These are phyloP conservation scores for Villa cingulata DNA, from an alignment of 2,888 invertebrate genomes.

Conservation along the genomic window DNA sequence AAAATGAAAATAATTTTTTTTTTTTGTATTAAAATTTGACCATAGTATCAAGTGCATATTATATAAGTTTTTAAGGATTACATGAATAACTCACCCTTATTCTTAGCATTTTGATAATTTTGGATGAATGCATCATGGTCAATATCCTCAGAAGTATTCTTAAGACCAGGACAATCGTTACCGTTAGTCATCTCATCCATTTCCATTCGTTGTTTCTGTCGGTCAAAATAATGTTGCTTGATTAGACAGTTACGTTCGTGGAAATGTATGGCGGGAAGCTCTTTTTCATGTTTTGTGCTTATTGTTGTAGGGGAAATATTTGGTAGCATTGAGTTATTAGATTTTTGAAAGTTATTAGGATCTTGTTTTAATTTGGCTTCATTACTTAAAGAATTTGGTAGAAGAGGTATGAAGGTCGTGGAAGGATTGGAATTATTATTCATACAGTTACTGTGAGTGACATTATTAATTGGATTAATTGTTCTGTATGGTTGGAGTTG, in stretches of 20 bases:
- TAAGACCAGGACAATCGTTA: neutral
- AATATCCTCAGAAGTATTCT: neutral
- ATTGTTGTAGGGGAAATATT: conserved; percentile 9
- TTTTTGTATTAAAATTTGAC: too few species aligned
- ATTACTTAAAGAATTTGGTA: neutral
- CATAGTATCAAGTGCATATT: too few species aligned
- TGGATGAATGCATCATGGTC: neutral
- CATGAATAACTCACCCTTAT: conserved; percentile 6
- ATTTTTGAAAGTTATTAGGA: conserved; percentile 6
- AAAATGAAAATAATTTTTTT: too few species aligned
- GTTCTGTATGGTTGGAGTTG: neutral
- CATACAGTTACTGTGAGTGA: neutral
- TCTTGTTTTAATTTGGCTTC: conserved; percentile 1
- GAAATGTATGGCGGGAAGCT: conserved; percentile 32
- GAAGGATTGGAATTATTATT: neutral
- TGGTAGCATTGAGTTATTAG: conserved; percentile 4
- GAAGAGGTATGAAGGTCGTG: neutral
- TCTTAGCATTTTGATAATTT: conserved; percentile 1
- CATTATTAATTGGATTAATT: neutral
- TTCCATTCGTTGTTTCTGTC: conserved; percentile 21
- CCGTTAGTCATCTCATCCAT: conserved; percentile 9
- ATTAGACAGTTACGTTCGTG: conserved; percentile 37
- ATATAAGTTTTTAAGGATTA: neutral
- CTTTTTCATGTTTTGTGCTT: conserved; percentile 22
- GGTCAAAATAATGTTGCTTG: conserved; percentile 34